A percentile compares a stretch with the other conserved stretches of the same genome.
Conservation (phyloP, 37 sponge, comb jelly and placozoan genomes). For the Cliona cf. orientalis region DNA sequence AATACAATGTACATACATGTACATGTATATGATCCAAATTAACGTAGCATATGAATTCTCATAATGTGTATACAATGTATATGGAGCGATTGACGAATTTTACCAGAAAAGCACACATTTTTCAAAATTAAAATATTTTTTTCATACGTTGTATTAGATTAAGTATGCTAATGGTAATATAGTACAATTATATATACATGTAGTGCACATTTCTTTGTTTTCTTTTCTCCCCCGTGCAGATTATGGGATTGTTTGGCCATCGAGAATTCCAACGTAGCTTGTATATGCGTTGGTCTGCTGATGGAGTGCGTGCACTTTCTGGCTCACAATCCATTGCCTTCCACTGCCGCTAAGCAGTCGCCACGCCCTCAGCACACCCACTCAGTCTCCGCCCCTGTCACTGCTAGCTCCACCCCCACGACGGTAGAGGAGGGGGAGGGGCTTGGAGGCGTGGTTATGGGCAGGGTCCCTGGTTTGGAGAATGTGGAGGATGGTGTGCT, state of each 20-base stretch:
- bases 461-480: too few relatives aligned
- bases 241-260: constrained; percentile 39
- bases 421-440: background rate
- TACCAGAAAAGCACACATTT: too few relatives aligned
- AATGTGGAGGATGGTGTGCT: background rate
- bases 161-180: background rate
- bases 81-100: too few relatives aligned
- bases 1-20: background rate
- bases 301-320: constrained; percentile 21
- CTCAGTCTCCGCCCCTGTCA: too few relatives aligned
- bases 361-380: too few relatives aligned
- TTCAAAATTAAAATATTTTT: too few relatives aligned
- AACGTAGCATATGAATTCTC: background rate
- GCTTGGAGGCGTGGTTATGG: too few relatives aligned
- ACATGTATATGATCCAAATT: background rate
- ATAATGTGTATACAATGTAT: too few relatives aligned
- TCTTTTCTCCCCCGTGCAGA: constrained; percentile 11
- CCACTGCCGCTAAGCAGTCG: background rate
- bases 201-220: background rate
- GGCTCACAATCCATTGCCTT: background rate
- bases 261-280: constrained; percentile 28
- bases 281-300: constrained; percentile 35
- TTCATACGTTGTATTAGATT: too few relatives aligned
- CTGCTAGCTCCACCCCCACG: too few relatives aligned
- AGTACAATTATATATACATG: background rate